A percentile compares a stretch with the other conserved stretches of the same genome.
phyloP scores from a whole-genome alignment of 1,140 invertebrate species.

The Zaprionus africanus region DNA sequence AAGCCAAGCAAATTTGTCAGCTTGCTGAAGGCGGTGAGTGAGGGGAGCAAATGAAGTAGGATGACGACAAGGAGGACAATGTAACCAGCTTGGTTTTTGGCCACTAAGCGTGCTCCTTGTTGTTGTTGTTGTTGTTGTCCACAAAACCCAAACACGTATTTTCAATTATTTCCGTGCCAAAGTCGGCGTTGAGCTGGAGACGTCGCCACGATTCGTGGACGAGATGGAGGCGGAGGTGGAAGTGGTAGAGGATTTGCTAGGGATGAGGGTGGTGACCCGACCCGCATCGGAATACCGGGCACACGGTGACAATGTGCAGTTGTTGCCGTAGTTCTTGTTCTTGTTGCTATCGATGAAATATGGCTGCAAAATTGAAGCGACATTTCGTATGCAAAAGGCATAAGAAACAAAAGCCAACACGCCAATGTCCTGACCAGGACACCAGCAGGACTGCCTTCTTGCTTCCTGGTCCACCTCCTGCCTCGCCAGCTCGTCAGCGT shows the following conservation, averaged over 20 bases:
- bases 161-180: constrained; percentile 83
- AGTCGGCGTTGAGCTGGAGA: constrained; percentile 62
- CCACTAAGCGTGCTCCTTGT: constrained; percentile 44
- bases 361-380: constrained; percentile 43
- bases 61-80: not conserved
- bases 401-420: constrained; percentile 75
- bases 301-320: constrained; percentile 33
- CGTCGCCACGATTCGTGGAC: constrained; percentile 32
- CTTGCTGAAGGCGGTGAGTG: constrained; percentile 22
- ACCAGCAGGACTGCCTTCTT: not conserved
- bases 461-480: constrained; percentile 7
- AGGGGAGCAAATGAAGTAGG: not conserved
- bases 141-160: constrained; percentile 82
- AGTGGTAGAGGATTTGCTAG: not conserved
- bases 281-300: not conserved
- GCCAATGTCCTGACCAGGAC: constrained; percentile 51
- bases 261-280: not conserved
- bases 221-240: not conserved
- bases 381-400: constrained; percentile 78
- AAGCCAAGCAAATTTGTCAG: constrained; percentile 77
- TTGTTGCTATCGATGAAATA: constrained; percentile 73
- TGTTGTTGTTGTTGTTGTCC: constrained; percentile 54
- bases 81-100: constrained; percentile 32
- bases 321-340: constrained; percentile 32
- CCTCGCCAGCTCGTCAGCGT: constrained; percentile 55